Base-by-base conservation (phyloP, 1,140 invertebrate species). In the Lasioglossum albipes region DNA sequence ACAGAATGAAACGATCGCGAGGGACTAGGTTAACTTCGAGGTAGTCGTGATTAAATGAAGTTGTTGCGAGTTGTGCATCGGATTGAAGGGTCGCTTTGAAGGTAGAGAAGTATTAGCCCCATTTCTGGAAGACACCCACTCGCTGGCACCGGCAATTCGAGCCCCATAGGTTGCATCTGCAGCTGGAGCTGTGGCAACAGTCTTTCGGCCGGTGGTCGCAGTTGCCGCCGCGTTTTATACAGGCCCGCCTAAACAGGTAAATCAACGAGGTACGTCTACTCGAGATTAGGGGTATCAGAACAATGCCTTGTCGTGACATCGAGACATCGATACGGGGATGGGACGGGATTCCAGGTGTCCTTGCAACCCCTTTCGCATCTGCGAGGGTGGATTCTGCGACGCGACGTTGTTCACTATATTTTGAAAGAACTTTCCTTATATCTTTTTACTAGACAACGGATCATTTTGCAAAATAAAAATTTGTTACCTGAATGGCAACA, bases 121-220 rank as follows among this genome's bases (percentile, higher is more conserved):
- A 97, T 93, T 97, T 97, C 91, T 98, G 97, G 94, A 98, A 98
- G 85, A 98, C 95, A 61, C 97, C 97, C 95, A 97, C 96, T 82
- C 97, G 95, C 92, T 98, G 97, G 92, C 97, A 98, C 85, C 96
- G 95, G 92, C 97, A 98, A 93, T 98, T 98, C 86, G 96, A 96
- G 36, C 97, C 97, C 97, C 97, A 98, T 7, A 98, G 94, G 92
- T 98, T 98, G 94, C 97, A 98, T 59, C 97, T 95, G 94, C 97
- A 98, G 36, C 97, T 96, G 80, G 96, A 96, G 87, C 96, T 97
- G 93, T 96, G 96, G 94, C 97, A 98, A 94, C 97, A 98, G 91
- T 97, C 97, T 68, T 96, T 96, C 0, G 96, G 96, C 66, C 97
- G 94, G 91, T 97, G 96, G 93, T 98, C 97, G 92, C 97, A 98